Conservation (phyloP, 2,797 vertebrate species). For the Oreochromis mossambicus region DNA sequence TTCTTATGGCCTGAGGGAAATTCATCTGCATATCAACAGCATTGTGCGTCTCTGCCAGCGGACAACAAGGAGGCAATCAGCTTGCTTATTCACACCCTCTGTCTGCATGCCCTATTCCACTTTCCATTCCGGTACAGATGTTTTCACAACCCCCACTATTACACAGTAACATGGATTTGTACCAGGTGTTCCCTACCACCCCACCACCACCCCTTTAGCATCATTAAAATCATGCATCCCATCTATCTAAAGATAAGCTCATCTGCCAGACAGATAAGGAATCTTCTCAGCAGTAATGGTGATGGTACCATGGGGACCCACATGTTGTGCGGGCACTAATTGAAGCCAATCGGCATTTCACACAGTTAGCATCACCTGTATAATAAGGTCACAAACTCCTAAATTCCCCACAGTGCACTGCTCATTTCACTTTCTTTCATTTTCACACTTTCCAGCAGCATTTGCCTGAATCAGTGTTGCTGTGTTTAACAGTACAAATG, state of each 20-base stretch:
- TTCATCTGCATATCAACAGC: constrained; percentile 41
- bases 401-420: constrained; percentile 24
- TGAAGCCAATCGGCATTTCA: constrained; percentile 59
- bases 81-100: background rate
- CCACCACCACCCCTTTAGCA: background rate
- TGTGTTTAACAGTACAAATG: background rate
- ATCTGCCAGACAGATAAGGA: constrained; percentile 32
- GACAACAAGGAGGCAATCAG: background rate
- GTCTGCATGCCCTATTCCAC: background rate
- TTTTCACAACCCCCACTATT: background rate
- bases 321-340: constrained; percentile 51
- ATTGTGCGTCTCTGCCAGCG: background rate
- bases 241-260: constrained; percentile 17
- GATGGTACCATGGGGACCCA: constrained; percentile 30
- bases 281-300: constrained; percentile 9
- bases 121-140: background rate
- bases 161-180: background rate
- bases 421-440: constrained; percentile 1
- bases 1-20: background rate
- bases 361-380: constrained; percentile 11
- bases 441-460: background rate
- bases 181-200: background rate
- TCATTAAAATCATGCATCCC: constrained; percentile 8
- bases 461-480: background rate
- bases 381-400: constrained; percentile 39